Evolutionary conservation across 2,113 vertebrate species (phyloP).

Genomic region (Sander lucioperca): DNA sequence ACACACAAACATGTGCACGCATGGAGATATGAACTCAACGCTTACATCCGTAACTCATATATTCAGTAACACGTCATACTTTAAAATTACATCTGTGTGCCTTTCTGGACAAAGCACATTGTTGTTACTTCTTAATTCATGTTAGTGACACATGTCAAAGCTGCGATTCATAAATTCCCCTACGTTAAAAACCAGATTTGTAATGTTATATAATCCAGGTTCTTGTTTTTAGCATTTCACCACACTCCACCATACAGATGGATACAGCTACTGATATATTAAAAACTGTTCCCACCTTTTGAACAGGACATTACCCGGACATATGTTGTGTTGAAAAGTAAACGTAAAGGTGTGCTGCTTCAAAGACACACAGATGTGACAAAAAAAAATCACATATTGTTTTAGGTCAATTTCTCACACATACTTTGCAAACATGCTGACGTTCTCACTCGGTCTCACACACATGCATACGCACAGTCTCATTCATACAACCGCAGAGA

Average conservation of each 20-base stretch:
- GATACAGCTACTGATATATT: slow-evolving; percentile 23
- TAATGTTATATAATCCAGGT: slow-evolving; percentile 5
- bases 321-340: slow-evolving; percentile 47
- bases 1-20: slow-evolving; percentile 20
- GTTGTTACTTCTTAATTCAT: slow-evolving; percentile 25
- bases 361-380: slow-evolving; percentile 78
- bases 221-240: slow-evolving; percentile 39
- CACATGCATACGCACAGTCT: slow-evolving; percentile 9
- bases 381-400: slow-evolving; percentile 34
- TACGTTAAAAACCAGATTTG: slow-evolving; percentile 32
- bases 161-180: slow-evolving; percentile 20
- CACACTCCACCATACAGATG: slow-evolving; percentile 21
- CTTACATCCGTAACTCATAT: slow-evolving; percentile 42
- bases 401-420: slow-evolving; percentile 39
- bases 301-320: slow-evolving; percentile 38
- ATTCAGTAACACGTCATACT: slow-evolving; percentile 47
- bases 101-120: slow-evolving; percentile 47
- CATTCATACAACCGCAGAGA: slow-evolving; percentile 59
- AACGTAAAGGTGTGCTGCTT: slow-evolving; percentile 61
- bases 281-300: slow-evolving; percentile 54
- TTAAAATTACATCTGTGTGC: slow-evolving; percentile 72
- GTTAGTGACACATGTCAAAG: slow-evolving; percentile 43
- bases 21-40: slow-evolving; percentile 54
- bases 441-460: slow-evolving; percentile 13
- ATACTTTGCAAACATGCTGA: slow-evolving; percentile 43